Percentiles rank a stretch among this genome's conserved stretches.
Evolutionary conservation across 2,888 invertebrate genomes (phyloP).

Genomic region (Tholera decimalis): DNA sequence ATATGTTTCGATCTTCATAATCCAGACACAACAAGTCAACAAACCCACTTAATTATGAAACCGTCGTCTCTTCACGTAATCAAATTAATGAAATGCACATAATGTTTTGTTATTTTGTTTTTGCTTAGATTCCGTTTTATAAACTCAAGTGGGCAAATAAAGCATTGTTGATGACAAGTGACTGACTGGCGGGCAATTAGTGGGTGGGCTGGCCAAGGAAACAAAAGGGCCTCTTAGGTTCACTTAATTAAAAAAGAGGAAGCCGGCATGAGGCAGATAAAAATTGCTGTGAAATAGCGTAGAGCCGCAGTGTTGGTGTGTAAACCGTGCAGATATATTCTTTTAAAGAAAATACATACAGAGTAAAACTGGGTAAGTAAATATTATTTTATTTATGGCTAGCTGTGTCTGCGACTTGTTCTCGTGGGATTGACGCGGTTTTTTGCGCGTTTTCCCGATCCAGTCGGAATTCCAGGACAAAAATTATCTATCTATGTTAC

Average conservation of each 20-base stretch:
- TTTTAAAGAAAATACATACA: constrained; percentile 16
- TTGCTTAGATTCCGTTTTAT: constrained; percentile 66
- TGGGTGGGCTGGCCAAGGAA: constrained; percentile 74
- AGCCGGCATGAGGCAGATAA: constrained; percentile 72
- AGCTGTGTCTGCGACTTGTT: too few relatives aligned
- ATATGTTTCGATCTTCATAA: constrained; percentile 6
- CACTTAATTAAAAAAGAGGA: constrained; percentile 87
- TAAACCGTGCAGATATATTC: constrained; percentile 39
- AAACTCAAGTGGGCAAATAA: constrained; percentile 79
- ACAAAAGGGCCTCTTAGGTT: constrained; percentile 86
- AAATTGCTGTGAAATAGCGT: constrained; percentile 73
- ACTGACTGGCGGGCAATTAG: constrained; percentile 88
- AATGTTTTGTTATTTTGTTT: constrained; percentile 57
- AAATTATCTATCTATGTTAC: too few relatives aligned
- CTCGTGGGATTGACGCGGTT: too few relatives aligned
- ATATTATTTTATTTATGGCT: too few relatives aligned
- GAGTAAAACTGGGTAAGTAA: background rate
- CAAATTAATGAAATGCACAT: constrained; percentile 43
- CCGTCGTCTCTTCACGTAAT: constrained; percentile 14
- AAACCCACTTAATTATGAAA: constrained; percentile 28
- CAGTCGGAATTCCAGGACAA: too few relatives aligned
- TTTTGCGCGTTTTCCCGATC: too few relatives aligned
- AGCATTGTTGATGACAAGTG: constrained; percentile 84
- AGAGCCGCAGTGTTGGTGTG: constrained; percentile 35
- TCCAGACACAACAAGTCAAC: constrained; percentile 10